Conservation (phyloP, 2,888 invertebrate species). For the Polymixis flavicincta region DNA sequence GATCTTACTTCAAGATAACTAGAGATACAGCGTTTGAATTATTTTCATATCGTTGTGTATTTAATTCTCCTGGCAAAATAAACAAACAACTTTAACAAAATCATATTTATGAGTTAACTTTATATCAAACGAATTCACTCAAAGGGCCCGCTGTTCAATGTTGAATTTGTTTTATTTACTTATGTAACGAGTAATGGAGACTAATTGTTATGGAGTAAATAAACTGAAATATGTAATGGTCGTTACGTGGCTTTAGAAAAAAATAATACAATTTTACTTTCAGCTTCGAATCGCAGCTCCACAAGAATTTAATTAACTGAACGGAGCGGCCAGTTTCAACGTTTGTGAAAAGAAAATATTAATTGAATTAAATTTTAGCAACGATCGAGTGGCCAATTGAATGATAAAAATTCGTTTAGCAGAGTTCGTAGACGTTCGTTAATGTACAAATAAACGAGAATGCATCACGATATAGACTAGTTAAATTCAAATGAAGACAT, state of each 20-base stretch:
- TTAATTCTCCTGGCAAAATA: not conserved
- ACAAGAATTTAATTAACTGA: slow-evolving; percentile 70
- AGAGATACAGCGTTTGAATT: not conserved
- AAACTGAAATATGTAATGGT: slow-evolving; percentile 44
- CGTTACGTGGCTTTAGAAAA: slow-evolving; percentile 50
- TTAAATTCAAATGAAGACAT: slow-evolving; percentile 41
- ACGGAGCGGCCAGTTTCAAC: slow-evolving; percentile 58
- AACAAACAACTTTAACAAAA: slow-evolving; percentile 19
- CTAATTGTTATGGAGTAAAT: slow-evolving; percentile 42
- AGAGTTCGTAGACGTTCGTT: slow-evolving; percentile 9
- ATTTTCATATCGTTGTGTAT: slow-evolving; percentile 2
- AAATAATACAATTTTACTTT: slow-evolving; percentile 64
- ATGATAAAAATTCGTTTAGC: slow-evolving; percentile 54
- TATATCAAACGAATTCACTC: slow-evolving; percentile 37
- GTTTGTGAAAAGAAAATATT: slow-evolving; percentile 64
- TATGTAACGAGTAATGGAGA: slow-evolving; percentile 40
- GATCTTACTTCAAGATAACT: not conserved
- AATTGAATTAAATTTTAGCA: slow-evolving; percentile 62
- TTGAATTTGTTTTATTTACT: slow-evolving; percentile 49
- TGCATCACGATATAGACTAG: not conserved
- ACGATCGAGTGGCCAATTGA: slow-evolving; percentile 35
- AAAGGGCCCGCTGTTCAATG: slow-evolving; percentile 23
- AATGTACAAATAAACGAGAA: slow-evolving; percentile 14
- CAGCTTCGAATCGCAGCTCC: slow-evolving; percentile 56
- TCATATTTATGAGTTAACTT: slow-evolving; percentile 27